phyloP scores from a whole-genome alignment of 2,797 vertebrate genomes.

The Adelosebastes latens region DNA sequence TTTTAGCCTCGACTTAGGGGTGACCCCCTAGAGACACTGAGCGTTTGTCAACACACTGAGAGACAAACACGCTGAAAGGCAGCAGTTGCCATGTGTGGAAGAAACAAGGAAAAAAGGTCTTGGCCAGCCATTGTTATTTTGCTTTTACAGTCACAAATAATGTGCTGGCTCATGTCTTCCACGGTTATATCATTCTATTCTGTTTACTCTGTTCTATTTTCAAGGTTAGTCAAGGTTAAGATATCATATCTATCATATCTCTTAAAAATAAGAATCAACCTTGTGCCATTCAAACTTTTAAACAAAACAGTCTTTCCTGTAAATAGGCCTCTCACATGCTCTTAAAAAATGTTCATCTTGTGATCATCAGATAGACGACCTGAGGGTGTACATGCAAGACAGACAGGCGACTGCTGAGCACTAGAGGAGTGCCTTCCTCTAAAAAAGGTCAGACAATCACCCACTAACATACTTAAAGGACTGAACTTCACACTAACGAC shows the following conservation, averaged over 20 bases:
- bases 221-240: background rate
- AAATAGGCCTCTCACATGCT: background rate
- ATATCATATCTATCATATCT: background rate
- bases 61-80: slow-evolving; percentile 22
- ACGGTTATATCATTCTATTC: background rate
- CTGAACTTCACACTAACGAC: slow-evolving; percentile 11
- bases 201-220: background rate
- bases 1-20: slow-evolving; percentile 59
- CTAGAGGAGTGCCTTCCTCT: background rate
- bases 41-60: slow-evolving; percentile 34
- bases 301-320: background rate
- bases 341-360: background rate
- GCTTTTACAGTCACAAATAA: background rate
- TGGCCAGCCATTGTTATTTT: background rate
- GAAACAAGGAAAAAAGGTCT: background rate
- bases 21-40: slow-evolving; percentile 42
- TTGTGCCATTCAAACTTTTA: background rate
- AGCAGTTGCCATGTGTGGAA: slow-evolving; percentile 20
- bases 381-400: background rate
- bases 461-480: slow-evolving; percentile 15
- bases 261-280: background rate
- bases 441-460: slow-evolving; percentile 11
- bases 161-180: background rate
- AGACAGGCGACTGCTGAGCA: background rate
- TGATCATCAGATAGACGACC: background rate